A percentile compares a stretch with the other conserved stretches of the same genome.
Evolutionary conservation across 2,113 vertebrate genomes (phyloP).

Genomic region (Bothrops jararaca): DNA sequence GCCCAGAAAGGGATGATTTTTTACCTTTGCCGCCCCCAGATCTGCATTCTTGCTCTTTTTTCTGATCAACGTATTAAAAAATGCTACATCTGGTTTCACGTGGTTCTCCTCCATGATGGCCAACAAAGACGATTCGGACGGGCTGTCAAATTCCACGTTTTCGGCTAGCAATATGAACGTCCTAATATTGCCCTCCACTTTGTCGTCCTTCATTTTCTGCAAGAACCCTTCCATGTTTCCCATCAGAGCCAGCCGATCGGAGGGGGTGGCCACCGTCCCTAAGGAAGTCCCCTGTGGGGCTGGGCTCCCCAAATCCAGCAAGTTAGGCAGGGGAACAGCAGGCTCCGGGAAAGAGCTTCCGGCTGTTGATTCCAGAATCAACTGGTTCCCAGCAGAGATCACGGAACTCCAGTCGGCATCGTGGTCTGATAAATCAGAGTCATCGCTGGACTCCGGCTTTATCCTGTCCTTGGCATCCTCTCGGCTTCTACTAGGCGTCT

Average conservation of each 20-base stretch:
- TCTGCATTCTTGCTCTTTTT: constrained; percentile 77
- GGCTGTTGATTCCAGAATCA: not conserved
- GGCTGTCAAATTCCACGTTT: constrained; percentile 68
- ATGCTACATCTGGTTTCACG: constrained; percentile 79
- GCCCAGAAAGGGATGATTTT: not conserved
- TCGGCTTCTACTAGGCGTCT: not conserved
- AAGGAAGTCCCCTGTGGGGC: constrained; percentile 71
- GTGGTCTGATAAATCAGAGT: too few relatives aligned
- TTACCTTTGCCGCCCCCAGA: constrained; percentile 84
- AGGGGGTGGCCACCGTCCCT: constrained; percentile 61
- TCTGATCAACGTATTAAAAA: constrained; percentile 86
- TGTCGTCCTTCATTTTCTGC: constrained; percentile 77
- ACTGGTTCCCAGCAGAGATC: not conserved
- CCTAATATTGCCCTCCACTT: constrained; percentile 75
- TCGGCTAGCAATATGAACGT: constrained; percentile 86
- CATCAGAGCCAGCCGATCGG: constrained; percentile 81
- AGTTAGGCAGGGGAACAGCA: constrained; percentile 65
- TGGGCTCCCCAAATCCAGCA: constrained; percentile 69
- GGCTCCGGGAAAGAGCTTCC: not conserved
- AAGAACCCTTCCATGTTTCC: constrained; percentile 84
- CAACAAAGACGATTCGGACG: constrained; percentile 74
- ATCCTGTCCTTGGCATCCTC: accelerated
- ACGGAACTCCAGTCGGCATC: not conserved
- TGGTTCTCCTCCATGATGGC: constrained; percentile 65
- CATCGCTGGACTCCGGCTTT: not conserved